Base-by-base conservation (phyloP, 1,140 invertebrate species). In the Drosophila virilis region DNA sequence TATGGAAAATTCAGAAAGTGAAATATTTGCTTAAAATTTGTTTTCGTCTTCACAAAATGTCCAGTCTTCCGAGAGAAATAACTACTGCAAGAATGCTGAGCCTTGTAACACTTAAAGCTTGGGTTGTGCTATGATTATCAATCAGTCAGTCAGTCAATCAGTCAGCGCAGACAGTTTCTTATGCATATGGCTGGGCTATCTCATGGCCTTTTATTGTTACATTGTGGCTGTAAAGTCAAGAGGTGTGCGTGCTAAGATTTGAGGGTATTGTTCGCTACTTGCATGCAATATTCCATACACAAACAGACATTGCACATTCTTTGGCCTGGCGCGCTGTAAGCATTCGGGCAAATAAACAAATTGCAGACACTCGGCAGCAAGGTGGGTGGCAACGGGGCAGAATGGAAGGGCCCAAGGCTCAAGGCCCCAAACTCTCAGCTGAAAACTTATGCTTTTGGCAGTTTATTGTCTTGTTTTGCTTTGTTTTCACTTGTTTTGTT, bases 381-480 rank as follows among this genome's bases (percentile, higher is more conserved):
- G 10, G 10, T 1, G 35, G 13, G 32, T 28, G 22, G 22, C 22
- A 28, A 40, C 42, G 58, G 42, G 32, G 4, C n/a, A 1, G 10
- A 42, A 42, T 17, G 43, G 45, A 58, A 45, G 62, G 50, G 50
- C 42, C 12, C 12, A 42, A 22, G 50, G 50, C 42, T 9, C 12
- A 42, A 33, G n/a, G 15, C 40, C 12, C 48, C 10, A 13, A 15
- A 8, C 10, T 8, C 13, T 45, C n/a, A 65, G 79, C 76, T 68
- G 48, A 48, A 80, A 84, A 77, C 80, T 84, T 84, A 84, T 85
- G 74, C 77, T 80, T 78, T 75, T 80, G 74, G 61, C 81, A 85
- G 81, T 86, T 85, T 85, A 85, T 85, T 80, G 82, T 80, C 71
- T 85, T 72, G 79, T 84, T 85, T 85, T 62, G 65, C 71, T 57